phyloP scores from a whole-genome alignment of 2,888 invertebrate species.

The Drosophila lutescens region DNA sequence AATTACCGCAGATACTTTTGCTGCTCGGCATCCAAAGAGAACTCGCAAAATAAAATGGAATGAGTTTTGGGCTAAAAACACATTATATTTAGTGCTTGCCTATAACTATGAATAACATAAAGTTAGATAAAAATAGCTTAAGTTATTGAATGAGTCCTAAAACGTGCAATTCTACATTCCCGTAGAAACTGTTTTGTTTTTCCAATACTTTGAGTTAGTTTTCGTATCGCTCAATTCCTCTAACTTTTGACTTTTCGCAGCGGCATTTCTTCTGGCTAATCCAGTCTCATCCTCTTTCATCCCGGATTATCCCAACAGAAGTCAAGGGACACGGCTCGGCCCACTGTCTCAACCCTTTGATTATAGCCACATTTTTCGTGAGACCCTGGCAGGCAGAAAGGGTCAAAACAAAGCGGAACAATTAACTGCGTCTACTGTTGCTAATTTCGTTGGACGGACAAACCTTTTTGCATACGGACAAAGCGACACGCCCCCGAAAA shows the following conservation, averaged over 20 bases:
- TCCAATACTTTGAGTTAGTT: constrained; percentile 1
- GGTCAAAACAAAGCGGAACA: constrained; percentile 46
- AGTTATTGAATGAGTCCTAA: too few species aligned
- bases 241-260: constrained; percentile 38
- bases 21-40: constrained; percentile 14
- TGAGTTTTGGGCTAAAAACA: background rate
- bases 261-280: constrained; percentile 47
- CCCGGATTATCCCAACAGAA: constrained; percentile 78
- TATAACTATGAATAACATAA: background rate
- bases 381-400: constrained; percentile 16
- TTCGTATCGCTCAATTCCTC: background rate
- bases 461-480: constrained; percentile 51
- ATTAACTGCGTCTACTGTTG: constrained; percentile 78
- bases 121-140: background rate
- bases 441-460: constrained; percentile 72
- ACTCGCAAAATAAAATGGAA: constrained; percentile 25
- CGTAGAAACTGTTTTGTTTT: background rate
- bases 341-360: constrained; percentile 72
- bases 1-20: constrained; percentile 80
- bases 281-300: constrained; percentile 76
- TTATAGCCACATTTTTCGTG: background rate
- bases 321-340: constrained; percentile 67
- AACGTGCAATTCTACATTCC: background rate
- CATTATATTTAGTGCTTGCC: constrained; percentile 1
- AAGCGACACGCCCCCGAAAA: constrained; percentile 53